These are phyloP conservation scores for Helostoma temminkii DNA, from an alignment of 2,797 vertebrate species.

Conservation along the genomic window DNA sequence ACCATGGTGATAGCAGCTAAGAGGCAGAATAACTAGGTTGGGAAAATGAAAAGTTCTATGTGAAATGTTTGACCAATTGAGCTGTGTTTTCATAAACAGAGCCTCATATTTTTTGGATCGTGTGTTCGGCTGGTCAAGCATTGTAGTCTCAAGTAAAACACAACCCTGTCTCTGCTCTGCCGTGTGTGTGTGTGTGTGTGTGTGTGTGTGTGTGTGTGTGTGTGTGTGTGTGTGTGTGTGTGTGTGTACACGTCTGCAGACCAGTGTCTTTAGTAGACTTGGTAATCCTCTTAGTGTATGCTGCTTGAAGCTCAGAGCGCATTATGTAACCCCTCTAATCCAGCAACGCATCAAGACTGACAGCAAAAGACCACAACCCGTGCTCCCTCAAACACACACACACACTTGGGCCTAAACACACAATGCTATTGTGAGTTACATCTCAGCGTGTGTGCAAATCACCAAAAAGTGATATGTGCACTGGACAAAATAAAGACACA, in stretches of 20 bases:
- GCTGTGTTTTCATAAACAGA: neutral
- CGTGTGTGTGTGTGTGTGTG: conserved; percentile 4
- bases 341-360: conserved; percentile 77
- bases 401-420: conserved; percentile 16
- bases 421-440: neutral
- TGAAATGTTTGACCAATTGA: neutral
- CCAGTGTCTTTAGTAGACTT: conserved; percentile 83
- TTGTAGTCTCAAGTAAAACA: neutral
- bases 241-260: conserved; percentile 50
- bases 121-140: no score
- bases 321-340: conserved; percentile 87
- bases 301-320: conserved; percentile 81
- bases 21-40: neutral
- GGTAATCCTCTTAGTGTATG: conserved; percentile 87
- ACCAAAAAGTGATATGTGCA: neutral
- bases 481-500: neutral
- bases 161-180: neutral
- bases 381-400: conserved; percentile 24
- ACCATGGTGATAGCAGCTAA: conserved; percentile 35
- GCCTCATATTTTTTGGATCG: no score
- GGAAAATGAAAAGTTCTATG: neutral
- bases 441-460: conserved; percentile 17
- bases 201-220: conserved; percentile 29
- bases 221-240: conserved; percentile 25
- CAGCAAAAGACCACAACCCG: conserved; percentile 77